Base-by-base conservation (phyloP, 2,797 vertebrate species). In the Helostoma temminkii region DNA sequence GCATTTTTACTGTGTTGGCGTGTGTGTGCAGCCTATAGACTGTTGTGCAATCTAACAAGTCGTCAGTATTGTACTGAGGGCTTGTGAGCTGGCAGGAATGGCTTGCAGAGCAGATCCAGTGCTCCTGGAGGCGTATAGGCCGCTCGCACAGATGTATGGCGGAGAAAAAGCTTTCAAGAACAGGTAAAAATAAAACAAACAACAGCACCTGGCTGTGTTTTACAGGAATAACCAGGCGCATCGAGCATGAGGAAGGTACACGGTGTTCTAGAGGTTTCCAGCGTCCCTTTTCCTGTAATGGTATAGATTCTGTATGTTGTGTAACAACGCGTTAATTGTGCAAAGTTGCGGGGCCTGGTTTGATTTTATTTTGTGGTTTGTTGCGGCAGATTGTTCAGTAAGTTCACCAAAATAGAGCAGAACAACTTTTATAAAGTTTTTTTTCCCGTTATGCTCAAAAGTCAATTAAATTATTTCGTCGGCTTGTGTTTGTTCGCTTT, bases 41-140 rank as follows among this genome's bases (percentile, higher is more conserved):
- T 80, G 88, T 89, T 89, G 85, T 93, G 89, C 87, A 91, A 91
- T 92, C 88, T 89, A 91, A 92, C 88, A 92, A 91, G 89, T 92
- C 88, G 83, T 81, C 88, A 82, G 83, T 84, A 66, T 83, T 80
- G 82, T 81, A 28, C 71, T 55, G 83, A 59, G 75, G 76, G 88
- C 69, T 85, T 57, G 76, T 84, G 84, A 84, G 82, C 78, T 83
- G 83, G 80, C 81, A 84, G 79, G 65, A 81, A 76, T 67, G 80
- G 77, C 72, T 84, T 34, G 74, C 59, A 62, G 68, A 84, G 78
- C 86, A 57, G 78, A 78, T 70, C 80, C 80, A 41, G 52, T 22
- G 61, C 81, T 50, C 46, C 32, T 16, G 74, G 74, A 88, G 82
- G 85, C 82, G 74, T 54, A 69, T 52, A 90, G 88, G 90, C 90